These are phyloP conservation scores for Gymnoscopelus microlampas DNA, from an alignment of 2,797 vertebrate genomes.

Conservation along the genomic window DNA sequence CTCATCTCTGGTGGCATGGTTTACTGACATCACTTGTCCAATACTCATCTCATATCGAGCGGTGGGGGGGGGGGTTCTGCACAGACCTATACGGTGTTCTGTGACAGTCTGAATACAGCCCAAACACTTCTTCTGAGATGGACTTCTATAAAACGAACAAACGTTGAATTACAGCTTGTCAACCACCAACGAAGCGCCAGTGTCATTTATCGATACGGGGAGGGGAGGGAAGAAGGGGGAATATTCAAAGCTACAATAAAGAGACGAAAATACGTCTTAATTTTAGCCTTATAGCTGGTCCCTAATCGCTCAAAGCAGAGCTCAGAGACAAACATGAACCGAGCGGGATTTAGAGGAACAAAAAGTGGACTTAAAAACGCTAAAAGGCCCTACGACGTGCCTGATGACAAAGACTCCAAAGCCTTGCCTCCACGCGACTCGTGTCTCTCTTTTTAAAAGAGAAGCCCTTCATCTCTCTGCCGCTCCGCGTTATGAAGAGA, in stretches of 20 bases:
- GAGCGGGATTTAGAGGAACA: constrained; percentile 80
- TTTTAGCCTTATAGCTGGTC: constrained; percentile 57
- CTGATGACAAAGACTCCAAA: constrained; percentile 81
- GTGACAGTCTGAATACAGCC: constrained; percentile 32
- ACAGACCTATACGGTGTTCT: too few relatives aligned
- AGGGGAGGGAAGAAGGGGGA: constrained; percentile 40
- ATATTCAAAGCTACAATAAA: constrained; percentile 67
- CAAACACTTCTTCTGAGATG: constrained; percentile 25
- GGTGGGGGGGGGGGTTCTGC: background rate
- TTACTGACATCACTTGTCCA: constrained; percentile 75
- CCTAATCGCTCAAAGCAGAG: constrained; percentile 81
- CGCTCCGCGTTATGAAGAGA: constrained; percentile 73
- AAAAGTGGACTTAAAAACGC: constrained; percentile 76
- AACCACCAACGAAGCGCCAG: constrained; percentile 57
- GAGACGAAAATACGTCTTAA: constrained; percentile 65
- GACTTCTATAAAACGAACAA: constrained; percentile 46
- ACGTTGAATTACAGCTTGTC: constrained; percentile 34
- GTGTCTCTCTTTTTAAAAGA: constrained; percentile 71
- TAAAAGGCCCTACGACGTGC: constrained; percentile 55
- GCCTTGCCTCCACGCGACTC: constrained; percentile 70
- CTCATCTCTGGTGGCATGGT: constrained; percentile 77
- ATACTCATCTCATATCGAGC: constrained; percentile 51
- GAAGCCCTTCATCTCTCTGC: constrained; percentile 77
- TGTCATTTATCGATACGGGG: constrained; percentile 62
- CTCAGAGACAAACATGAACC: constrained; percentile 73